Base-by-base conservation (phyloP, 2,797 vertebrate species). In the Acanthurus lineatus region DNA sequence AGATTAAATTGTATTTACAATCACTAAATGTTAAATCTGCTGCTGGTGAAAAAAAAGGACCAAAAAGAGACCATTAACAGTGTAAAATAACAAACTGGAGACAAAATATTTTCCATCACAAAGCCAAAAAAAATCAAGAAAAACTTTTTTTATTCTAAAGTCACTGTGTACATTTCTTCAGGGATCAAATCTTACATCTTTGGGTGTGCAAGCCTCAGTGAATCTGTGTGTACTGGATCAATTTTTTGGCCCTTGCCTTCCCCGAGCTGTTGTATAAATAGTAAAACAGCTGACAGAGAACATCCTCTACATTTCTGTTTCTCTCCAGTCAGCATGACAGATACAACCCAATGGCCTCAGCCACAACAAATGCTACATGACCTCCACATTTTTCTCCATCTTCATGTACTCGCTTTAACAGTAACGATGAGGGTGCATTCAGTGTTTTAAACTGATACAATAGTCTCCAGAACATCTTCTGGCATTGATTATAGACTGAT, bases 221-320 rank as follows among this genome's bases (percentile, higher is more conserved):
- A 79, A 75, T 73, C 69, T 22, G 69, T 87, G 78, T 70, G 78
- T 53, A 74, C 52, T 80, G 52, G 83, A 94, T 95, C 92, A 86
- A 94, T 95, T 91, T 82, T 85, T 89, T 86, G 81, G 69, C 71
- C 80, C 83, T 76, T 86, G 79, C 84, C 63, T 83, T 89, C 77
- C 73, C 84, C 82, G 77, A 85, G 80, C 77, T 90, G 88, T 91
- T 88, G 90, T 90, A 91, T 91, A 93, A 92, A 93, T 92, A 92
- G 87, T 76, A 76, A 92, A 92, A 88, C 58, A 79, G 91, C 93
- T 93, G 93, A 93, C 88, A 74, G 76, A 4, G 59, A 88, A 84
- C 86, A 87, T 85, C 83, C 47, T 86, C 79, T 82, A 73, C 86
- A 91, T 90, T 77, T 81, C 65, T 87, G 77, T 86, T 88, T 89